Evolutionary conservation across 2,113 vertebrate genomes (phyloP).

Genomic region (crab-eating macaque (Macaca fascicularis)): T2T-MFA8v1.1 NC_088390.1:51970501-51971000

Average conservation of each 20-base stretch:
- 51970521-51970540: too few relatives aligned
- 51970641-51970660: too few relatives aligned
- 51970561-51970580: too few relatives aligned
- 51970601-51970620: too few relatives aligned
- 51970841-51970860: neutral
- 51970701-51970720: too few relatives aligned
- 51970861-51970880: neutral
- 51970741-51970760: neutral
- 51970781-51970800: neutral
- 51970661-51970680: too few relatives aligned
- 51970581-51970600: too few relatives aligned
- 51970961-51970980: neutral
- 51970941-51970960: neutral
- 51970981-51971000: neutral
- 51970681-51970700: too few relatives aligned
- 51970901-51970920: neutral
- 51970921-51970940: neutral
- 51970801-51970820: neutral
- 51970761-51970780: neutral
- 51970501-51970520: too few relatives aligned
- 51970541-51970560: too few relatives aligned
- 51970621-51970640: too few relatives aligned
- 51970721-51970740: neutral
- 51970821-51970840: neutral
- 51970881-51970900: neutral